A percentile compares a stretch with the other conserved stretches of the same genome.
These are phyloP conservation scores for Amphiprion clarkii DNA, from an alignment of 2,797 vertebrate species.

Conservation along the genomic window DNA sequence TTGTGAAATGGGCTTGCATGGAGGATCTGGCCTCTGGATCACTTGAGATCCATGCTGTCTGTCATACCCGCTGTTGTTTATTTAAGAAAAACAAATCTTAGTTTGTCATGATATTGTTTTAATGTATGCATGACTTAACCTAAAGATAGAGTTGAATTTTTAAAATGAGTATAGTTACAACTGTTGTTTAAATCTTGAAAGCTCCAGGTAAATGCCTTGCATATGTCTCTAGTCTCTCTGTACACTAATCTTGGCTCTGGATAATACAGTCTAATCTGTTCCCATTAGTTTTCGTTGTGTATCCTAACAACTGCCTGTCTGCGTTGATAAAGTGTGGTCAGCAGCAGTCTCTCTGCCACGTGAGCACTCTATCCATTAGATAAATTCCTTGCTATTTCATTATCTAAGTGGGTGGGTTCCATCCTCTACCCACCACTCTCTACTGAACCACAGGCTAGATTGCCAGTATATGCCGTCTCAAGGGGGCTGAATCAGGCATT, in stretches of 20 bases:
- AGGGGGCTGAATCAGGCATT: conserved; percentile 36
- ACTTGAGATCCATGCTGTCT: neutral
- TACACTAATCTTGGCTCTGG: conserved; percentile 4
- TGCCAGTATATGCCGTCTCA: conserved; percentile 35
- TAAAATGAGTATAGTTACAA: neutral
- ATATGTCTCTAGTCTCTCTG: neutral
- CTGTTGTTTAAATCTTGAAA: neutral
- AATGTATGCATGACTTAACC: neutral
- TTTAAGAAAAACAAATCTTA: neutral
- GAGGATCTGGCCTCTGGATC: neutral
- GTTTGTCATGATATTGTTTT: neutral
- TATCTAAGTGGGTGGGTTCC: conserved; percentile 67
- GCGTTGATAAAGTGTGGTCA: conserved; percentile 33
- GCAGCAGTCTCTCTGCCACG: conserved; percentile 43
- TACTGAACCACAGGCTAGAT: conserved; percentile 46
- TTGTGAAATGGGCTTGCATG: neutral
- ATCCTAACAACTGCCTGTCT: conserved; percentile 30
- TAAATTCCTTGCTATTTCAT: conserved; percentile 74
- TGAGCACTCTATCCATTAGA: conserved; percentile 73
- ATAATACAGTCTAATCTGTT: conserved; percentile 10
- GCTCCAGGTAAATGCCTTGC: neutral
- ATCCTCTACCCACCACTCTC: conserved; percentile 34
- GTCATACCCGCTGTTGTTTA: neutral
- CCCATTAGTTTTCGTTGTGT: conserved; percentile 28
- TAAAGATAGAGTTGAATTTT: neutral